Base-by-base conservation (phyloP, 1,140 invertebrate genomes). In the Ditylenchus dipsaci region DNA sequence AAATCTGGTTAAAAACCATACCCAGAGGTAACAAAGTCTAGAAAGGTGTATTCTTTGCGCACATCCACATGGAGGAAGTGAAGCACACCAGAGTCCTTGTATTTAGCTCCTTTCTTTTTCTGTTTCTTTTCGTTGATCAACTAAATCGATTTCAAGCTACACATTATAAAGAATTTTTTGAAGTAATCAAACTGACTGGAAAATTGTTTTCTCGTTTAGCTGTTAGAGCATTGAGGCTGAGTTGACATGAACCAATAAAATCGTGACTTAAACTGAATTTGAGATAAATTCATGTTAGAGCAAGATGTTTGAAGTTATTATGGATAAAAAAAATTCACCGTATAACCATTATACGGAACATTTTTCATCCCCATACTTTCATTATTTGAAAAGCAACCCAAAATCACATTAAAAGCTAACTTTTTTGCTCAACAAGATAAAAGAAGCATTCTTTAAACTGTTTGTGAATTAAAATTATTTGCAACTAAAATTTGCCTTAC, bases 61-160 rank as follows among this genome's bases (percentile, higher is more conserved):
- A 56, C 42, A 53, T 71, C 74, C 38, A 75, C 72, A 29, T 71
- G 13, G 9, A 65, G 19, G 59, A 80, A 68, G 26, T 75, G 71
- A 23, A 80, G 47, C 11, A 58, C 67, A 29, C 78, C 78, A 8
- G 78, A 80, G 43, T 78, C 67, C 7, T 57, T 68, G 65, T 80
- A 80, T 62, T 76, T 78, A 15, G 49, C n/a, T 42, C 78, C 79
- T 17, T 69, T 69, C 53, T 80, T 80, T 59, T 75, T 65, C 42
- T 72, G 71, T 71, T 78, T 83, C 82, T 76, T 86, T 76, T 73
- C 84, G 82, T 77, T 83, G 74, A 78, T 86, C 78, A 49, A 84
- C 86, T 45, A 84, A 72, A 74, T 81, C 75, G 67, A 79, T 85
- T n/a, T n/a, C n/a, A n/a, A n/a, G n/a, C 23, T 3, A 11, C 33